Evolutionary conservation across 2,797 vertebrate genomes (phyloP), one percentile per base, ranked within the genome.

Genomic region (Xiphorhynchus erythropygius): DNA sequence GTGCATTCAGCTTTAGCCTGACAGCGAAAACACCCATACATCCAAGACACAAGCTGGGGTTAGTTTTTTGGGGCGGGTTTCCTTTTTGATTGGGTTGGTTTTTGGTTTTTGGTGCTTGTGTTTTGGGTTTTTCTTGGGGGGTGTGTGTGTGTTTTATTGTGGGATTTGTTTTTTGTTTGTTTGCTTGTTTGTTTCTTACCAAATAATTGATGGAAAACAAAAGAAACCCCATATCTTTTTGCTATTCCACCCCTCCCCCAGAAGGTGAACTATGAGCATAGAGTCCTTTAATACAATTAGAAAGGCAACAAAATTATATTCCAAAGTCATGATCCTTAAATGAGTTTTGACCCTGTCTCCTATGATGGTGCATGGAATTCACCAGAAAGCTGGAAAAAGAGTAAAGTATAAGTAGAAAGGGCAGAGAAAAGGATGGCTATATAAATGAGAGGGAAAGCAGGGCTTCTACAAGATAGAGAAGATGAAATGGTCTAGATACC

Each of bases 1-100:
- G 52, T 52, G 78, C 77, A 73, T 87, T 94, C 39, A 41, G 89
- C 60, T 89, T 90, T 37, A 95, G 18, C 53, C 37, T 85, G 84
- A 59, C 55, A 89, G 63, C 4, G 6, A 76, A 89, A 88, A 32
- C 39, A 76, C 23, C 28, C 35, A 87, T 70, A 49, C 75, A 55
- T 19, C 56, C 44, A 70, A 94, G 46, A 63, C 2, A 70, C 67
- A 87, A 83, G 27, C 30, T 79, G 5, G 21, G n/a, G 53, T 88
- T 68, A 55, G 9, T 3, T 59, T 79, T 86, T 81, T 68, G 11
- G 65, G 18, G 30, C 42, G 8, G 1, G 7, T 28, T 64, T 69
- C 0, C 0, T 0, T 14, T 70, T 39, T 24, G 2, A 10, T 23
- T 22, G 7, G 12, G 12, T 23, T 47, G 23, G 4, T 47, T 24